Base-by-base conservation (phyloP, 1,140 invertebrate genomes). In the Aphaenogaster floridana region DNA sequence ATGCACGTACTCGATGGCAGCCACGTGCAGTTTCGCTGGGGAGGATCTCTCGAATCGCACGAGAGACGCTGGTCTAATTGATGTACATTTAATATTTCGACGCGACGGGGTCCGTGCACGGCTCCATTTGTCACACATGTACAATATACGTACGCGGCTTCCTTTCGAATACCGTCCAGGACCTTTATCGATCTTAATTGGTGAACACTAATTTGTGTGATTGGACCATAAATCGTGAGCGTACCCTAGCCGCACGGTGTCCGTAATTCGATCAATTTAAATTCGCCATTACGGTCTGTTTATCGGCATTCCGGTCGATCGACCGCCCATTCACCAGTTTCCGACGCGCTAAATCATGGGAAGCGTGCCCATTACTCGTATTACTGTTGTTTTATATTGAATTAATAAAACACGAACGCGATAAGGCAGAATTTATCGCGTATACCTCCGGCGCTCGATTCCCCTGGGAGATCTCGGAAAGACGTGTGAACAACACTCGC, bases 271-370 rank as follows among this genome's bases (percentile, higher is more conserved):
- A 57, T 81, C 50, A 4, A 39, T 69, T 81, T 81, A 72, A 81
- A 81, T 81, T 81, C 39, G 13, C 39, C 66, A 72, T 72, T 80
- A 71, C 36, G 21, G 1, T 80, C 77, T 80, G 34, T 80, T 80
- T 80, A 66, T 57, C 50, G 15, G 34, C 36, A 45, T 9, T 9
- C 34, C 13, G 36, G 3, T 7, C 28, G 28, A 48, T 17, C 13
- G 15, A 17, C 21, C 42, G 28, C 21, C 36, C 45, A 63, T 57
- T 39, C 72, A 11, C 9, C 28, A 9, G 8, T 36, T 63, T 59
- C 8, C 7, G 59, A 34, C 48, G 21, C 6, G 1, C 13, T 61
- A 61, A 76, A 84, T 84, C 52, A 61, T 7, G 8, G 8, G 34
- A 15, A 63, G 7, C 11, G 6, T 17, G 15, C 5, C 21, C 45